Base-by-base conservation (phyloP, 2,888 invertebrate genomes). In the Yponomeuta evonymella region DNA sequence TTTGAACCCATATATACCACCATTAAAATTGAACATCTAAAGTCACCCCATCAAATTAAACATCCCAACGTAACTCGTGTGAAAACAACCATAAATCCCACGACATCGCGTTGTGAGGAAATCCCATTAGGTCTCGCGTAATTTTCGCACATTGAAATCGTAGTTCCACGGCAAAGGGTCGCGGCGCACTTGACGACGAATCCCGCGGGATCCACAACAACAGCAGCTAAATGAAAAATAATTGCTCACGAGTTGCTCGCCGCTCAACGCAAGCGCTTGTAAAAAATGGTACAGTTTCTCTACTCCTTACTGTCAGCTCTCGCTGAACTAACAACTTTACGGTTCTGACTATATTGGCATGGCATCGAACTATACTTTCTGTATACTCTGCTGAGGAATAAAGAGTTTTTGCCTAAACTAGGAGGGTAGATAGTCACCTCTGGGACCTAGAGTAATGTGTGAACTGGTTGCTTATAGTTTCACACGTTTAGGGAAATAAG, bases 141-240 rank as follows among this genome's bases (percentile, higher is more conserved):
- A 83, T 85, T 81, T 89, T 89, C 85, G 87, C 86, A 84, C 87
- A 87, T 87, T 86, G 80, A 83, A 88, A 87, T 85, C 81, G 81
- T 85, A 81, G 77, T 79, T 80, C 79, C 78, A 73, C 76, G 75
- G 83, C 83, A 83, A 43, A 82, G 78, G 75, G 73, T 73, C 36
- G 69, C 29, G 79, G 76, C 76, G 76, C 85, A 86, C 86, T 90
- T 88, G 88, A 86, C 85, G 84, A 84, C 83, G 79, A 78, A 74
- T 85, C 91, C 83, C 89, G 12, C 10, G 85, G 84, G 91, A 85
- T 78, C 74, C 83, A 80, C 85, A 84, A 86, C 84, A 83, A 78
- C 77, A 76, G 74, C 70, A 63, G 83, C 85, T 91, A 90, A 91
- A 92, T 91, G 89, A 91, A 91, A 91, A 89, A 90, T 92, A 90